These are phyloP conservation scores for Sitta europaea DNA, from an alignment of 2,113 vertebrate species.

Conservation along the genomic window DNA sequence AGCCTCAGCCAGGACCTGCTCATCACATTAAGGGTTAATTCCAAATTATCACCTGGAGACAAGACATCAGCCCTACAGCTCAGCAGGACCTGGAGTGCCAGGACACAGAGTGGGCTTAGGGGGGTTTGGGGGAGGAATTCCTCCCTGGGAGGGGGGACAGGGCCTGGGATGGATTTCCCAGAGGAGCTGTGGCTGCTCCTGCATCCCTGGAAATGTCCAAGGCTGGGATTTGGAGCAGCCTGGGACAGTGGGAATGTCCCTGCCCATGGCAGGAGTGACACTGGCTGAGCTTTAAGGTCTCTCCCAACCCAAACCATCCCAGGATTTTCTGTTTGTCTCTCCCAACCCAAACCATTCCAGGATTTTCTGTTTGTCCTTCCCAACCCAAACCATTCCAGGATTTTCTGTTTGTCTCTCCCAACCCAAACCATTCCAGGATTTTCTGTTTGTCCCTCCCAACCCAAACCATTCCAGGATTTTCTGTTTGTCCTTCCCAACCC, in stretches of 20 bases:
- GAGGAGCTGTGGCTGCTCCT: neutral
- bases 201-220: neutral
- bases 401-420: neutral
- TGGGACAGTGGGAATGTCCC: neutral
- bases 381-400: too few species aligned
- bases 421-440: too few species aligned
- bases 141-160: neutral
- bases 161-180: neutral
- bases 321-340: neutral
- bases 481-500: too few species aligned
- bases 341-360: too few species aligned
- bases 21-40: neutral
- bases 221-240: rapidly evolving
- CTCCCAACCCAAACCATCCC: neutral
- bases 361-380: neutral
- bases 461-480: too few species aligned
- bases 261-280: neutral
- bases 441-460: too few species aligned
- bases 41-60: neutral
- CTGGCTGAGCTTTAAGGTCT: neutral
- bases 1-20: neutral
- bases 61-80: neutral
- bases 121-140: neutral
- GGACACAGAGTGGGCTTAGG: too few species aligned
- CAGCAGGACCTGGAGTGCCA: neutral